A percentile compares a stretch with the other conserved stretches of the same genome.
These are phyloP conservation scores for Parazoanthus swiftii DNA, from an alignment of 92 coral and sea anemone genomes.

Conservation along the genomic window DNA sequence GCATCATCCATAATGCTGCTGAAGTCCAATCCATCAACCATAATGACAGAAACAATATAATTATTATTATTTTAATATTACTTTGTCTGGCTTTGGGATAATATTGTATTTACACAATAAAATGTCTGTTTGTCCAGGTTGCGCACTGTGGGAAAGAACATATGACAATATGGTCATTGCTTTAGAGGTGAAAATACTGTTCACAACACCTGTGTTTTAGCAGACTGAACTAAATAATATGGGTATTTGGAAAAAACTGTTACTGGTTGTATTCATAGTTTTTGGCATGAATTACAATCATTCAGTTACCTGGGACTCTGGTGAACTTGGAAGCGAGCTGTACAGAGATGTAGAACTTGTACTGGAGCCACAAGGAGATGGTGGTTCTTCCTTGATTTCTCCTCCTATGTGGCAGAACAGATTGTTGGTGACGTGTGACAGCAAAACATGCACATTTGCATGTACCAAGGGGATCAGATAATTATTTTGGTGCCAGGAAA, in stretches of 20 bases:
- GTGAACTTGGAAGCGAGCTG: slow-evolving; percentile 94
- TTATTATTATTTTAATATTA: too few relatives aligned
- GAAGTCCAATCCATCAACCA: too few relatives aligned
- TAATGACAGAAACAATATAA: too few relatives aligned
- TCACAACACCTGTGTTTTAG: too few relatives aligned
- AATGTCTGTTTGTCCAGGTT: neutral
- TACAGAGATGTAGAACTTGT: slow-evolving; percentile 64
- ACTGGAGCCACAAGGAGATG: slow-evolving; percentile 79
- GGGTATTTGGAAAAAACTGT: neutral
- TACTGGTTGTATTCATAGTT: neutral
- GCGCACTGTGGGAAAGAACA: neutral
- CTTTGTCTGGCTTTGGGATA: neutral
- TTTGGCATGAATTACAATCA: neutral
- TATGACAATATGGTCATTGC: neutral
- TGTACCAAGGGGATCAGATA: too few relatives aligned
- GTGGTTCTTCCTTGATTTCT: slow-evolving; percentile 77
- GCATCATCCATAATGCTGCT: too few relatives aligned
- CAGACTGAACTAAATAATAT: neutral
- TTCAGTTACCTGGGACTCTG: slow-evolving; percentile 83
- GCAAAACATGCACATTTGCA: neutral
- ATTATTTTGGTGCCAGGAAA: too few relatives aligned
- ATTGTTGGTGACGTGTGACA: neutral
- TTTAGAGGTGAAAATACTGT: neutral
- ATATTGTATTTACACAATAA: too few relatives aligned
- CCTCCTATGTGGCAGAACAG: slow-evolving; percentile 57